These are phyloP conservation scores for Lathronympha strigana DNA, from an alignment of 2,888 invertebrate genomes.

Conservation along the genomic window DNA sequence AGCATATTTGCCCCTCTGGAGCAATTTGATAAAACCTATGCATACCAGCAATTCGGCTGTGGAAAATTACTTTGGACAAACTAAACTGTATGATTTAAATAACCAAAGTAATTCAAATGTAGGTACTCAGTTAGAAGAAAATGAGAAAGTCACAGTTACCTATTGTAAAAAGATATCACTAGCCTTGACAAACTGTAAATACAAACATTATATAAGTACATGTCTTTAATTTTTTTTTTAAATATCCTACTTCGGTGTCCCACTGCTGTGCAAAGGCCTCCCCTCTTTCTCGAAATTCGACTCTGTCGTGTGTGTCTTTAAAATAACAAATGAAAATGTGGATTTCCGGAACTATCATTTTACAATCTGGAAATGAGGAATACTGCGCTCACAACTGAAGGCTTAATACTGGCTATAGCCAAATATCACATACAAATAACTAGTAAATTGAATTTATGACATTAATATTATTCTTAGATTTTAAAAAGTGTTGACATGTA, in stretches of 20 bases:
- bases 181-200: conserved; percentile 2
- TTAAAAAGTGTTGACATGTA: too few relatives aligned
- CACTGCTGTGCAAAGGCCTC: too few relatives aligned
- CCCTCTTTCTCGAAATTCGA: too few relatives aligned
- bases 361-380: background rate
- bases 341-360: conserved; percentile 16
- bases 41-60: conserved; percentile 8
- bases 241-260: too few relatives aligned
- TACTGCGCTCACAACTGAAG: conserved; percentile 6
- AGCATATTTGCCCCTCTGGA: conserved; percentile 15
- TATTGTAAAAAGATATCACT: conserved; percentile 12
- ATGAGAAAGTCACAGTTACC: conserved; percentile 9
- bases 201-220: conserved; percentile 8
- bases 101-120: conserved; percentile 8
- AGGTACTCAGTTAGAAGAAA: conserved; percentile 7
- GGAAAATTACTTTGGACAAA: conserved; percentile 17
- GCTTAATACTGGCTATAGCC: conserved; percentile 8
- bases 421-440: too few relatives aligned
- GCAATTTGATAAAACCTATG: background rate
- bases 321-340: conserved; percentile 15
- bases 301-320: too few relatives aligned
- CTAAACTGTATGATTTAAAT: conserved; percentile 10
- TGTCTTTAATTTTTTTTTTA: too few relatives aligned
- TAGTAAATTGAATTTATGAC: too few relatives aligned
- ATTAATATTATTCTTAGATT: too few relatives aligned